Percentiles rank a stretch among this genome's conserved stretches.
phyloP scores from a whole-genome alignment of 2,113 vertebrate species.

The Pygathrix nemaeus region DNA sequence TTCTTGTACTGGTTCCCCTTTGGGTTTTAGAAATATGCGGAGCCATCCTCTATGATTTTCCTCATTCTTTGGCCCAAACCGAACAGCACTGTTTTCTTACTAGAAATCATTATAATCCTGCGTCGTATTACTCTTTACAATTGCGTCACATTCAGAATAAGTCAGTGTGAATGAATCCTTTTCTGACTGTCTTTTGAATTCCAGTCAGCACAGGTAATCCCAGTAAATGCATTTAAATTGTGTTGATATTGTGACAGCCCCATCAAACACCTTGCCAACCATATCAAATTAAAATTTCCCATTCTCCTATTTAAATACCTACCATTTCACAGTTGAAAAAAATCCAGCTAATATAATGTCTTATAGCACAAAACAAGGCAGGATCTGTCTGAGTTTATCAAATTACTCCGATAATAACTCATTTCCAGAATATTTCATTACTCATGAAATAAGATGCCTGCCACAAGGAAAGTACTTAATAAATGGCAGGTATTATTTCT shows the following conservation, averaged over 20 bases:
- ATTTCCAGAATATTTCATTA: slow-evolving; percentile 35
- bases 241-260: slow-evolving; percentile 6
- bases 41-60: background rate
- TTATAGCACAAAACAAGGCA: background rate
- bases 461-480: background rate
- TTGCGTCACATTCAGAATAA: background rate
- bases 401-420: slow-evolving; percentile 40
- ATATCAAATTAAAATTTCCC: slow-evolving; percentile 44
- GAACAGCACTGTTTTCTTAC: background rate
- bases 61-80: background rate
- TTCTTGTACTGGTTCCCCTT: background rate
- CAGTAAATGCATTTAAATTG: slow-evolving; percentile 12
- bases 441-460: background rate
- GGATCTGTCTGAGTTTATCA: background rate
- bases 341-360: background rate
- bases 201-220: slow-evolving; percentile 2
- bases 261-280: slow-evolving; percentile 38
- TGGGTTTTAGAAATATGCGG: background rate
- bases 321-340: background rate
- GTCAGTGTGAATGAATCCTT: background rate
- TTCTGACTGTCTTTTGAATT: slow-evolving; percentile 17
- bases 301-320: slow-evolving; percentile 19
- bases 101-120: background rate
- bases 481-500: background rate
- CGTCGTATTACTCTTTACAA: background rate